Evolutionary conservation across 2,888 invertebrate species (phyloP).

Genomic region (Noctua comes): DNA sequence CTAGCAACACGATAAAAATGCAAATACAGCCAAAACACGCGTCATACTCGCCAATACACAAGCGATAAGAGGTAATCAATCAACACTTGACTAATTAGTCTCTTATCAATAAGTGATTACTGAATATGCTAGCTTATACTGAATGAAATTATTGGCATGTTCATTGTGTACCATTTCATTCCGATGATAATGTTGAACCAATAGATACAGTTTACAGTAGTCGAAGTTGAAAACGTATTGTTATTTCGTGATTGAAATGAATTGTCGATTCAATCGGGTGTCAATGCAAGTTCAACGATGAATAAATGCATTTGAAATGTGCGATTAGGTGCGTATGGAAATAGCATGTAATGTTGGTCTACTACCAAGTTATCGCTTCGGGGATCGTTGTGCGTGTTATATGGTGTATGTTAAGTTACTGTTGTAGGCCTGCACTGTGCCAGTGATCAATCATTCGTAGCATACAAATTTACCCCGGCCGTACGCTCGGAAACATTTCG

Average conservation of each 20-base stretch:
- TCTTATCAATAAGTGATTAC: conserved; percentile 68
- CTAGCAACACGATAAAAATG: conserved; percentile 42
- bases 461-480: conserved; percentile 70
- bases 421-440: conserved; percentile 69
- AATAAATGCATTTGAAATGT: conserved; percentile 48
- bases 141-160: conserved; percentile 58
- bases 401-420: conserved; percentile 45
- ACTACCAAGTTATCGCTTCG: conserved; percentile 34
- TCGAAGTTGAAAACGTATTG: conserved; percentile 32
- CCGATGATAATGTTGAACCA: conserved; percentile 41
- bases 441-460: conserved; percentile 75
- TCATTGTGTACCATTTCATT: conserved; percentile 50
- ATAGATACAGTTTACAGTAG: conserved; percentile 31
- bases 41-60: conserved; percentile 14
- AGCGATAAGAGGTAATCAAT: conserved; percentile 71
- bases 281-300: conserved; percentile 40
- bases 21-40: conserved; percentile 30
- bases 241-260: conserved; percentile 37
- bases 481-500: conserved; percentile 67
- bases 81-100: conserved; percentile 74
- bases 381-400: conserved; percentile 42
- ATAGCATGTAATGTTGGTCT: conserved; percentile 32
- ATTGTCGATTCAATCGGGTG: conserved; percentile 44
- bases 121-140: conserved; percentile 40
- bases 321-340: conserved; percentile 34